A percentile compares a stretch with the other conserved stretches of the same genome.
phyloP scores from a whole-genome alignment of 1,140 invertebrate genomes.

The Saccostrea echinata region DNA sequence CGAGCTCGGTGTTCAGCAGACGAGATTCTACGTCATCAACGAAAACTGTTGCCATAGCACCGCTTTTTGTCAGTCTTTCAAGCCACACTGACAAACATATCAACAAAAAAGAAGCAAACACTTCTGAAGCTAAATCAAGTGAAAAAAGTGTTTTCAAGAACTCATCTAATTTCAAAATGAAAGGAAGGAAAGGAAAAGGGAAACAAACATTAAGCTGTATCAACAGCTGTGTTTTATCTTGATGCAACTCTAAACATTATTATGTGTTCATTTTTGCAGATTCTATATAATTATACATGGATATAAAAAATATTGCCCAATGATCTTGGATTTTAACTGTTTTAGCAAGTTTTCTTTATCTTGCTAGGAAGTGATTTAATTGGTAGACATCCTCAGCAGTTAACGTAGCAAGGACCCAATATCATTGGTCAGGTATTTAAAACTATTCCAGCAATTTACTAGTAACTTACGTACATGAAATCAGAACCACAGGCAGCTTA shows the following conservation, averaged over 20 bases:
- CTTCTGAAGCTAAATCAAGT: not conserved
- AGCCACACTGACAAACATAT: not conserved
- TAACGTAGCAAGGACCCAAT: too few species aligned
- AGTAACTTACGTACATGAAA: too few species aligned
- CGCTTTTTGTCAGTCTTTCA: not conserved
- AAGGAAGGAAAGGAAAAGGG: not conserved
- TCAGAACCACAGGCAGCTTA: too few species aligned
- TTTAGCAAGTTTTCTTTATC: too few species aligned
- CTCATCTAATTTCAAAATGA: not conserved
- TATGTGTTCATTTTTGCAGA: not conserved
- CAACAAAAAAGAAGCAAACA: not conserved
- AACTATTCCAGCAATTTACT: too few species aligned
- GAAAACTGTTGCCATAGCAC: conserved; percentile 4
- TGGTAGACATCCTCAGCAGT: too few species aligned
- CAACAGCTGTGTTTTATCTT: not conserved
- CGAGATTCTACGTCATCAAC: conserved; percentile 24
- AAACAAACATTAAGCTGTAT: not conserved
- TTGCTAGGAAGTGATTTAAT: too few species aligned
- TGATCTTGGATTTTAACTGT: too few species aligned
- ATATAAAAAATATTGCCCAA: too few species aligned
- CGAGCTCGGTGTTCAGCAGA: conserved; percentile 11
- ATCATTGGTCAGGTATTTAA: too few species aligned
- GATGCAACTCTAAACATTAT: not conserved
- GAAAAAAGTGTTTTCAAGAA: not conserved
- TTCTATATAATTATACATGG: too few species aligned